A percentile compares a stretch with the other conserved stretches of the same genome.
Conservation (phyloP, 1,140 invertebrate genomes). For the Anastrepha ludens region DNA sequence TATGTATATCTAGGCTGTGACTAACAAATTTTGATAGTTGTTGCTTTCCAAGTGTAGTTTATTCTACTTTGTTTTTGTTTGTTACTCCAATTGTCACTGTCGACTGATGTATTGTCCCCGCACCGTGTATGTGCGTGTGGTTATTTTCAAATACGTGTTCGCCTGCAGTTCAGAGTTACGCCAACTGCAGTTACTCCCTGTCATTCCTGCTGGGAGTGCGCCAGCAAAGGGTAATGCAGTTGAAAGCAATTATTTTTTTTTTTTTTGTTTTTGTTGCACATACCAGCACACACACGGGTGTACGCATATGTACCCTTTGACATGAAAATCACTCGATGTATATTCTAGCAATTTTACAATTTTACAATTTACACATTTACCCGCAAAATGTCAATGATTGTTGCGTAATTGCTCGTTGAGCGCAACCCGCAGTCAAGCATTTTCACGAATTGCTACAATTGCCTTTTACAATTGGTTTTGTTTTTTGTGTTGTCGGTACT, state of each 20-base stretch:
- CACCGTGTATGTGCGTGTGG: neutral
- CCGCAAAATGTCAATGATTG: conserved; percentile 33
- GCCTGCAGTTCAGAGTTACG: neutral
- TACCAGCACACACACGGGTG: neutral
- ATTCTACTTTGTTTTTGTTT: neutral
- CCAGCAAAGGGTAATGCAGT: neutral
- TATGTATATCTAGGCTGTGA: neutral
- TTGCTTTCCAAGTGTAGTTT: neutral
- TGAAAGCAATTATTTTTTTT: neutral
- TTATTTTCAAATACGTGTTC: neutral
- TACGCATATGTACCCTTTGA: neutral
- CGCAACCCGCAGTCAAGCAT: neutral
- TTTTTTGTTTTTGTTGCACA: neutral
- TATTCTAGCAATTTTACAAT: conserved; percentile 21
- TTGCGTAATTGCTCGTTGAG: conserved; percentile 25
- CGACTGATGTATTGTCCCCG: neutral
- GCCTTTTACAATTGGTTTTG: neutral
- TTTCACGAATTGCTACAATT: neutral
- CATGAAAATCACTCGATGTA: neutral
- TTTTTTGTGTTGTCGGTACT: neutral
- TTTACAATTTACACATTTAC: conserved; percentile 30
- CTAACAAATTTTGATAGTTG: neutral
- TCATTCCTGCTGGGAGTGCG: neutral
- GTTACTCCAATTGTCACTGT: neutral
- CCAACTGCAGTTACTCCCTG: neutral